Evolutionary conservation across 2,113 vertebrate genomes (phyloP).

Genomic region (Lota lota): DNA sequence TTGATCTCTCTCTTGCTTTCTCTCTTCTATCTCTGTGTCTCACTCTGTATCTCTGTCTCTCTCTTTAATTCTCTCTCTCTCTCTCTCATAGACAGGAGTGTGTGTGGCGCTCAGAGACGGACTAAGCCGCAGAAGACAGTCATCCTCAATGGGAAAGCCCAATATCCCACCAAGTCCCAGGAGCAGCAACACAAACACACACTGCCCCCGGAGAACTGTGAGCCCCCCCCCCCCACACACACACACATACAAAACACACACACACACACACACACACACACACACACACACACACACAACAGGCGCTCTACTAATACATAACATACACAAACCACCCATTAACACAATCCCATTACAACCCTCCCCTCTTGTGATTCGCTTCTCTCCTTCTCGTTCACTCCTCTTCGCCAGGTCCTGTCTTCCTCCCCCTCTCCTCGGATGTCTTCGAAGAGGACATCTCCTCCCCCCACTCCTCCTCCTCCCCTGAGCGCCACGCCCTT

Average conservation of each 20-base stretch:
- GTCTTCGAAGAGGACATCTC: constrained; percentile 81
- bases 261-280: constrained; percentile 15
- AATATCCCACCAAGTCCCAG: constrained; percentile 59
- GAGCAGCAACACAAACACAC: constrained; percentile 69
- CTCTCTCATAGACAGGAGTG: constrained; percentile 54
- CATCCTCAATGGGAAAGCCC: constrained; percentile 72
- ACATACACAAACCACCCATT: no score
- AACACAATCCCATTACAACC: not conserved
- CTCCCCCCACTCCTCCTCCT: constrained; percentile 66
- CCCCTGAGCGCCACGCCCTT: constrained; percentile 61
- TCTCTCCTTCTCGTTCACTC: constrained; percentile 24
- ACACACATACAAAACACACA: constrained; percentile 26
- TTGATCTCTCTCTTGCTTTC: constrained; percentile 17
- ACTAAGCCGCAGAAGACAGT: constrained; percentile 73
- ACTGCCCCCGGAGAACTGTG: constrained; percentile 48
- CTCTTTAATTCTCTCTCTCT: constrained; percentile 4
- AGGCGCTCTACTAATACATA: not conserved
- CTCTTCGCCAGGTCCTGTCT: constrained; percentile 56
- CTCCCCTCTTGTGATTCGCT: constrained; percentile 20
- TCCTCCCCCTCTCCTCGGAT: constrained; percentile 66
- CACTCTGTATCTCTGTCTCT: not conserved
- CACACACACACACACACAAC: not conserved
- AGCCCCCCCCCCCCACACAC: constrained; percentile 34
- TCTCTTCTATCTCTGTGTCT: constrained; percentile 22
- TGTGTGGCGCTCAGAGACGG: constrained; percentile 63